A percentile compares a stretch with the other conserved stretches of the same genome.
These are phyloP conservation scores for Dascyllus trimaculatus DNA, from an alignment of 2,113 vertebrate species.

Conservation along the genomic window DNA sequence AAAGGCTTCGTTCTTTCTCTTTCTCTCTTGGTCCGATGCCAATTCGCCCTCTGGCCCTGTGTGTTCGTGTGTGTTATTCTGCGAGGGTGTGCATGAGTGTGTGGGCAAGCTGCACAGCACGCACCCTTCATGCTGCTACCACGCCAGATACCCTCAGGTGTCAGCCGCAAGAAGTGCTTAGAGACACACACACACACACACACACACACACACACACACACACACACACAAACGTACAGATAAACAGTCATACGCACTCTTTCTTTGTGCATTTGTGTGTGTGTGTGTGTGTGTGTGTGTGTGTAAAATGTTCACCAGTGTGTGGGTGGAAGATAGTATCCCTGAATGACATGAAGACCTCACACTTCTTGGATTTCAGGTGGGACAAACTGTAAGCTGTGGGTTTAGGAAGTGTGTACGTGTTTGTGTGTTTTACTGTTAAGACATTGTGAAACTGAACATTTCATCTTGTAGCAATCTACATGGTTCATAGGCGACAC, in stretches of 20 bases:
- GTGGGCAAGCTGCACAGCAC: conserved; percentile 59
- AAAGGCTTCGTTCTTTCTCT: conserved; percentile 35
- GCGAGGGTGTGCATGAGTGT: conserved; percentile 47
- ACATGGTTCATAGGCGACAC: background rate
- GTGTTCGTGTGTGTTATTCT: background rate
- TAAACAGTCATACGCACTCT: background rate
- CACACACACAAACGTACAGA: no score
- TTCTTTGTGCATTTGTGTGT: background rate
- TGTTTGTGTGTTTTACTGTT: background rate
- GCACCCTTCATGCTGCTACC: conserved; percentile 55
- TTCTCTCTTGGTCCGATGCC: conserved; percentile 28
- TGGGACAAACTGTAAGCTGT: background rate
- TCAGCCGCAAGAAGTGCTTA: conserved; percentile 10
- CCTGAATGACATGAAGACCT: conserved; percentile 10
- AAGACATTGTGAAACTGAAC: conserved; percentile 16
- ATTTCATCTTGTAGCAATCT: background rate
- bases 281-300: no score
- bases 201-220: conserved; percentile 1
- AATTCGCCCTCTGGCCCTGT: conserved; percentile 34
- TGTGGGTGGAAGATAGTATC: conserved; percentile 33
- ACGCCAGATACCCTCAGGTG: conserved; percentile 72
- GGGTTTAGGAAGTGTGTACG: background rate
- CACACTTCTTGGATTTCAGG: background rate
- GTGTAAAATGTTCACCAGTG: no score
- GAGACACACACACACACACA: conserved; percentile 18